Conservation (phyloP, 2,888 invertebrate genomes). For the Microdon myrmicae region DNA sequence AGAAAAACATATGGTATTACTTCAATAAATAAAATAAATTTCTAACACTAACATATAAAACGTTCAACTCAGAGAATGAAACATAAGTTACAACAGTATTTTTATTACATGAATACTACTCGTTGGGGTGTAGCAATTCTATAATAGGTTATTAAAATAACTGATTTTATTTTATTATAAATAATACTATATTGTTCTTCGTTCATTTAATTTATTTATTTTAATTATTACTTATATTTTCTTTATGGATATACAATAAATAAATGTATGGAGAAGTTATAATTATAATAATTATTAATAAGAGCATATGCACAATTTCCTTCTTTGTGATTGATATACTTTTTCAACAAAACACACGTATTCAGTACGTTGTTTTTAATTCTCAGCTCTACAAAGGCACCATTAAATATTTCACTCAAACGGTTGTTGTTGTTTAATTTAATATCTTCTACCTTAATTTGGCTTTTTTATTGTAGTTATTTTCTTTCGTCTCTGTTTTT, state of each 20-base stretch:
- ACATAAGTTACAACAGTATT: too few relatives aligned
- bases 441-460: not conserved
- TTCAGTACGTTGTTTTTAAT: not conserved
- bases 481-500: not conserved
- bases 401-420: slow-evolving; percentile 29
- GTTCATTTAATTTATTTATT: not conserved
- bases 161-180: not conserved
- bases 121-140: slow-evolving; percentile 13
- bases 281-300: not conserved
- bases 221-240: not conserved
- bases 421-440: slow-evolving; percentile 10
- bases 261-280: too few relatives aligned
- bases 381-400: slow-evolving; percentile 33
- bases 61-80: too few relatives aligned
- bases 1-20: too few relatives aligned
- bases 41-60: too few relatives aligned
- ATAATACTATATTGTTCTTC: too few relatives aligned
- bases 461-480: not conserved
- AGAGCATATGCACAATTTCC: not conserved
- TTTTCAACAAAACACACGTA: not conserved
- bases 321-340: not conserved
- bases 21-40: too few relatives aligned
- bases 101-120: too few relatives aligned
- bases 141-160: slow-evolving; percentile 2
- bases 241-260: too few relatives aligned